phyloP scores from a whole-genome alignment of 2,113 vertebrate genomes.

The Forbesichthys agassizii region DNA sequence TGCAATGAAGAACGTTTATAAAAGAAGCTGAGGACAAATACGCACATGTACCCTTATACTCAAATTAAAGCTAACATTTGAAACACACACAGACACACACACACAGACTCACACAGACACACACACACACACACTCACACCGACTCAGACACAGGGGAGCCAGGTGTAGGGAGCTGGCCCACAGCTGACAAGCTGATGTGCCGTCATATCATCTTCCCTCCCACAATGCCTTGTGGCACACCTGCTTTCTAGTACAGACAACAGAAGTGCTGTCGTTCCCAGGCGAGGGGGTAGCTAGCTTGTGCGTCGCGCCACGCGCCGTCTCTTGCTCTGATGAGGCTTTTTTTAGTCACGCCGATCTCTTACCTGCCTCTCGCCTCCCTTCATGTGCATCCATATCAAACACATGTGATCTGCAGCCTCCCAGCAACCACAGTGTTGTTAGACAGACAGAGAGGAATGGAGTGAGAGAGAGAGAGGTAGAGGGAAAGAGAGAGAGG shows the following conservation, averaged over 20 bases:
- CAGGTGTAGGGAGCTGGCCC: slow-evolving; percentile 44
- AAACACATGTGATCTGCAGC: slow-evolving; percentile 60
- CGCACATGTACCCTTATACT: background rate
- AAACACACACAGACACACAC: slow-evolving; percentile 3
- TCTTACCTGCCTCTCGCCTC: slow-evolving; percentile 66
- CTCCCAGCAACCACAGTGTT: slow-evolving; percentile 52
- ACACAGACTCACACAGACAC: slow-evolving; percentile 20
- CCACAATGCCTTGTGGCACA: slow-evolving; percentile 72
- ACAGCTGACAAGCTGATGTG: slow-evolving; percentile 64
- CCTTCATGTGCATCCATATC: slow-evolving; percentile 67
- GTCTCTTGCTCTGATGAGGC: slow-evolving; percentile 67
- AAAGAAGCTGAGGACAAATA: background rate
- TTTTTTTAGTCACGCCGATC: slow-evolving; percentile 70
- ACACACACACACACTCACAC: slow-evolving; percentile 16
- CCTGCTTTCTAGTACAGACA: slow-evolving; percentile 65
- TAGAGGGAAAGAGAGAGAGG: background rate
- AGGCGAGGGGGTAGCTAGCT: slow-evolving; percentile 48
- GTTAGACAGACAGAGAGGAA: slow-evolving; percentile 48
- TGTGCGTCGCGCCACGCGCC: slow-evolving; percentile 42
- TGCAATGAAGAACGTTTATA: no score
- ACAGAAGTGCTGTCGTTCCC: slow-evolving; percentile 56
- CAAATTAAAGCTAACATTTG: no score
- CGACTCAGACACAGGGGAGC: slow-evolving; percentile 12
- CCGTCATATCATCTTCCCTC: slow-evolving; percentile 61
- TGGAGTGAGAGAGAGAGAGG: background rate